Base-by-base conservation (phyloP, 2,888 invertebrate species). In the Cheilosia vernalis region DNA sequence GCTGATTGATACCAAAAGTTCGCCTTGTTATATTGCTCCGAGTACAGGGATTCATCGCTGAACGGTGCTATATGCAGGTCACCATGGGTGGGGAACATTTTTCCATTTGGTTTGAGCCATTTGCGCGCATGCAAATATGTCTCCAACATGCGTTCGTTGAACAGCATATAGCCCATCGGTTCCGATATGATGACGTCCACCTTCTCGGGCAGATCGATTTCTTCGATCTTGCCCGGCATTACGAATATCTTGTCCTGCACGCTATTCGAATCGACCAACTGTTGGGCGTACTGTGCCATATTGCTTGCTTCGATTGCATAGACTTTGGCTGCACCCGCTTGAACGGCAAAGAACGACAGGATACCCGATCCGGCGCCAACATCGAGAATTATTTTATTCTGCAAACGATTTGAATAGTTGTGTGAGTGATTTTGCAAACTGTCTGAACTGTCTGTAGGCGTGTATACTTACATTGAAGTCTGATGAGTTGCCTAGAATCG, bases 91-190 rank as follows among this genome's bases (percentile, higher is more conserved):
- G 99, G 99, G 92, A 97, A 99, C 99, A 99, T 99, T 93, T 97
- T 97, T 72, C 98, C 98, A 77, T 94, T 94, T 24, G 97, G 97
- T 92, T 96, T 96, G 47, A 99, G 93, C 98, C 99, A 99, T 92
- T 99, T 99, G 90, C 99, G 98, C 4, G 99, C 99, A 93, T 99
- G 99, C 83, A 99, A 93, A 93, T 98, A 99, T 0, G 98, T 98
- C 93, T 99, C 99, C 88, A 99, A 93, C 99, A 99, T 99, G 87
- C 99, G 94, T 92, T 99, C 99, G 93, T 99, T 99, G 92, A 98
- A 98, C 74, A 99, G 93, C 99, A 99, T 99, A 92, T 99, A 99
- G n/a, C 99, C 99, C 99, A 99, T 99, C 0, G 99, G 99, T 93
- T 99, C 99, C 1, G 98, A 99, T 88, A 99, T 97, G 89, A 99